phyloP scores from a whole-genome alignment of 2,797 vertebrate genomes.

The Odontamblyopus lacepedii region DNA sequence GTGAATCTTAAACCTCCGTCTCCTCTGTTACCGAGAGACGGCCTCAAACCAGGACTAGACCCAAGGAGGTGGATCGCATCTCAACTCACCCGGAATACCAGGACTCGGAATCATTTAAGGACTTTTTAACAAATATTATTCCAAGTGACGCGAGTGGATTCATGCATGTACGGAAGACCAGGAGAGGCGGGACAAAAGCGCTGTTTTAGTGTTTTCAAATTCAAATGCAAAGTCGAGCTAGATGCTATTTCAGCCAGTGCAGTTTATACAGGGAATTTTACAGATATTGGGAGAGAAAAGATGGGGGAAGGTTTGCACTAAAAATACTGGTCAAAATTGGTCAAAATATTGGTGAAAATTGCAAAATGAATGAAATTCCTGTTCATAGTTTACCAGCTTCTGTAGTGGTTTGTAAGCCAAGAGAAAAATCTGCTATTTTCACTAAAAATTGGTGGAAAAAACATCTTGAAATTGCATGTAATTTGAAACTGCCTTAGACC shows the following conservation, averaged over 20 bases:
- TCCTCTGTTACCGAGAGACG: constrained; percentile 59
- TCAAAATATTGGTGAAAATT: neutral
- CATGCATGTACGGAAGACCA: neutral
- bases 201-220: neutral
- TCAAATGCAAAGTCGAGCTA: neutral
- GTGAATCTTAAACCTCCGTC: neutral
- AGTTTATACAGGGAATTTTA: neutral
- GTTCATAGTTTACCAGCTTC: neutral
- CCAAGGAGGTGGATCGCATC: neutral
- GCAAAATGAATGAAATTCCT: too few relatives aligned
- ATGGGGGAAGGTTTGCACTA: neutral
- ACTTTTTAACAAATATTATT: neutral
- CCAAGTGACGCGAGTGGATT: neutral
- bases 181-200: neutral
- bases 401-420: neutral
- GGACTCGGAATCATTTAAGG: neutral
- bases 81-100: neutral
- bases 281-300: neutral
- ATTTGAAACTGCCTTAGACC: neutral
- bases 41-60: constrained; percentile 80
- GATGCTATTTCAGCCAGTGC: neutral
- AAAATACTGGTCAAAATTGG: neutral
- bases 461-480: neutral
- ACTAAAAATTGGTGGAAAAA: neutral
- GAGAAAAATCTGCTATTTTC: neutral